phyloP scores from a whole-genome alignment of 2,888 invertebrate species.

The Drosophila subsilvestris region DNA sequence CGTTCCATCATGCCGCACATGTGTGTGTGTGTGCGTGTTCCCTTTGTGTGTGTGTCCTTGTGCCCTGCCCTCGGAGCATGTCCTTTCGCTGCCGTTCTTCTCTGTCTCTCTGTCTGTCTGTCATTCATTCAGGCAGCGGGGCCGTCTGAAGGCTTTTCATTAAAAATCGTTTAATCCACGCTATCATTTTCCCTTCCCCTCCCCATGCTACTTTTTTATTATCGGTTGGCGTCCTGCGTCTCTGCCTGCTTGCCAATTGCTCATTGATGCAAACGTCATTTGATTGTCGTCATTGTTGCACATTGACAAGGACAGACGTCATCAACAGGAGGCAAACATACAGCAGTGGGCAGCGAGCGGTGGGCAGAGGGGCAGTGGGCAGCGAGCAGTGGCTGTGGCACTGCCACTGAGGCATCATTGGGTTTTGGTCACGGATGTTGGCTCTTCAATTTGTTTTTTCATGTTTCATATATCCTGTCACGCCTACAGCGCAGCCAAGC shows the following conservation, averaged over 20 bases:
- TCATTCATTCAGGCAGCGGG: conserved; percentile 54
- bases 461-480: conserved; percentile 76
- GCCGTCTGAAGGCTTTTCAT: conserved; percentile 80
- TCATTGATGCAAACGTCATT: conserved; percentile 82
- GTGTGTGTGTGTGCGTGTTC: conserved; percentile 27
- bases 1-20: conserved; percentile 11
- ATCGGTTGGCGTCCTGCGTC: conserved; percentile 21
- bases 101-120: conserved; percentile 51
- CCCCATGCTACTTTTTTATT: conserved; percentile 33
- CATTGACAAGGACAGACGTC: conserved; percentile 65
- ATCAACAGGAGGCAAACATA: conserved; percentile 39
- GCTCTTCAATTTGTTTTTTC: conserved; percentile 79
- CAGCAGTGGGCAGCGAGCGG: conserved; percentile 41
- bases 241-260: conserved; percentile 73
- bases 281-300: conserved; percentile 82
- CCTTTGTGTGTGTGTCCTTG: conserved; percentile 23
- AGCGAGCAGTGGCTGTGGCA: conserved; percentile 14
- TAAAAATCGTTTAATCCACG: conserved; percentile 81
- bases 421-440: conserved; percentile 65
- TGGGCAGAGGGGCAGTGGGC: conserved; percentile 46
- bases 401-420: conserved; percentile 1
- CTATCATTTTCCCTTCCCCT: conserved; percentile 70
- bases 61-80: conserved; percentile 17
- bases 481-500: conserved; percentile 11
- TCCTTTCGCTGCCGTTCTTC: conserved; percentile 39